Base-by-base conservation (phyloP, 2,888 invertebrate genomes). In the Invenusta paracnida region DNA sequence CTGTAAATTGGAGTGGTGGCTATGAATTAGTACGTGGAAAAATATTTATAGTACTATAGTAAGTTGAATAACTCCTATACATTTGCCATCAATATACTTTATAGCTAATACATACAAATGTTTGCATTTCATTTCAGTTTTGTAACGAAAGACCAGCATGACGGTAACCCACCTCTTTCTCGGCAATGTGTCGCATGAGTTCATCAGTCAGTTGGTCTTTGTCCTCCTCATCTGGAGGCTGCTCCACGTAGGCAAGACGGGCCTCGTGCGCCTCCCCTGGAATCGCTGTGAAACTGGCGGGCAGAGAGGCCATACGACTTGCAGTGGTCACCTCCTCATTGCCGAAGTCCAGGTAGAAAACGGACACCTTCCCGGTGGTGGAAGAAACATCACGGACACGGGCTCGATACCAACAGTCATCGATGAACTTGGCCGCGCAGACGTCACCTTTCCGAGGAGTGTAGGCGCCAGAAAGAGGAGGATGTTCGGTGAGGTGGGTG, bases 361-460 rank as follows among this genome's bases (percentile, higher is more conserved):
- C 79, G n/a, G 79, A 79, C 23, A 79, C 79, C 2, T 2, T 5
- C 11, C 11, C 5, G 2, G 5, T 79, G 79, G 23, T 82, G n/a
- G n/a, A n/a, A n/a, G n/a, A n/a, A 23, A 85, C 85, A 5, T 30
- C 28, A 5, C 23, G 27, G 1, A 85, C 85, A 13, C 84, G 84
- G 1, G 85, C 85, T 23, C 85, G 13, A 85, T 85, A 91, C 99
- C 99, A 99, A 90, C 95, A 94, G 88, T 95, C 94, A 90, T 98
- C 98, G 30, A 94, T 93, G 91, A 96, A 99, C 90, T 94, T 94
- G 31, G 98, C 97, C 27, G 97, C 98, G 90, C 97, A 97, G 30
- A 96, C 90, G 82, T 96, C 96, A 17, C 93, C 93, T 87, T 95
- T 94, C 90, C 94, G 95, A 0, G 98, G 96, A 1, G 93, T 94